Evolutionary conservation across 2,888 invertebrate species (phyloP).

Genomic region (Pegoplata infirma): DNA sequence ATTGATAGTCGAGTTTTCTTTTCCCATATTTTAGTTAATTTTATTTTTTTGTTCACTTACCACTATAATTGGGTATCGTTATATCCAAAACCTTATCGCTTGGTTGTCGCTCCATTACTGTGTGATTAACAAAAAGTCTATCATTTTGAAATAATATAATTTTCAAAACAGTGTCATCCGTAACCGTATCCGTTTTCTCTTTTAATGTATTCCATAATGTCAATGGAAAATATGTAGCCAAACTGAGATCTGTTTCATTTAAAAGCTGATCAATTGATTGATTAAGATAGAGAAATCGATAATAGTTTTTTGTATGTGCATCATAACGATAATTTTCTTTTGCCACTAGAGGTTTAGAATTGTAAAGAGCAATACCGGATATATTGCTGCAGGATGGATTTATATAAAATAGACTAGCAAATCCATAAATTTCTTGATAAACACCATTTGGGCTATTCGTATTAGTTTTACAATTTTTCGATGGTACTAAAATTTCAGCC

Average conservation of each 20-base stretch:
- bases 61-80: constrained; percentile 13
- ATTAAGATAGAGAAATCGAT: constrained; percentile 42
- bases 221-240: constrained; percentile 40
- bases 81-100: constrained; percentile 26
- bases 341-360: background rate
- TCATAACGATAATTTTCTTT: constrained; percentile 3
- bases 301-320: background rate
- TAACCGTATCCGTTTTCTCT: background rate
- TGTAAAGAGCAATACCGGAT: constrained; percentile 44
- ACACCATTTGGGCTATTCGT: constrained; percentile 3
- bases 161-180: constrained; percentile 28
- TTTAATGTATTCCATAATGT: constrained; percentile 23
- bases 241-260: background rate
- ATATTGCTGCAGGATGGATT: constrained; percentile 51
- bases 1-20: too few species aligned
- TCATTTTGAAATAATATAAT: constrained; percentile 41
- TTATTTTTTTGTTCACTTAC: constrained; percentile 25
- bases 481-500: constrained; percentile 5
- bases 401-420: constrained; percentile 41
- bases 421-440: background rate
- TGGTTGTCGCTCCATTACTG: background rate
- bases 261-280: constrained; percentile 23
- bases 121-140: constrained; percentile 23
- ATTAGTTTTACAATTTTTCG: background rate
- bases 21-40: too few species aligned